Conservation (phyloP, 2,113 vertebrate species). For the Hirundichthys speculiger region DNA sequence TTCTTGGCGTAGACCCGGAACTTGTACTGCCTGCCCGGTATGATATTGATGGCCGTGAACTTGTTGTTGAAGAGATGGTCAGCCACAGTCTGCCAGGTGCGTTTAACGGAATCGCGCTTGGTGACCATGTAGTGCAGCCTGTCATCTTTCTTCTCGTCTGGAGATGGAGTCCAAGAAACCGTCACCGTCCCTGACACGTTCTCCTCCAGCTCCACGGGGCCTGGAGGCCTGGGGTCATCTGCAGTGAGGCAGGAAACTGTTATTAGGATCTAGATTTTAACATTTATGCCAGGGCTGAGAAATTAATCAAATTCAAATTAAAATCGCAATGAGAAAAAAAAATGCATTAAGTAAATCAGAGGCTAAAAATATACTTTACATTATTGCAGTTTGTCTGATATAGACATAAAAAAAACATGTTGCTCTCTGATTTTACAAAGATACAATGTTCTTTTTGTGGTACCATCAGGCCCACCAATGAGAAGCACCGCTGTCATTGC, state of each 20-base stretch:
- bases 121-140: conserved; percentile 86
- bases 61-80: conserved; percentile 89
- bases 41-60: conserved; percentile 85
- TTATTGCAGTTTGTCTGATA: too few relatives aligned
- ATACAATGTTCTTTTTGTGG: too few relatives aligned
- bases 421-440: too few relatives aligned
- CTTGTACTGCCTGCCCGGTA: conserved; percentile 88
- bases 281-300: too few relatives aligned
- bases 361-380: too few relatives aligned
- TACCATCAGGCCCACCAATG: too few relatives aligned
- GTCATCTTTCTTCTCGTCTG: conserved; percentile 84
- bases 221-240: conserved; percentile 88
- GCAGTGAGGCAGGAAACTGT: conserved; percentile 8
- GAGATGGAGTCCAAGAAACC: conserved; percentile 86
- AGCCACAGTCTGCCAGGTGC: conserved; percentile 82
- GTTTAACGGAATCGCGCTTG: conserved; percentile 82
- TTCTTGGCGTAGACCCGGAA: conserved; percentile 92
- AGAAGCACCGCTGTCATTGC: too few relatives aligned
- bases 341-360: too few relatives aligned
- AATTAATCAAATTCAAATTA: too few relatives aligned
- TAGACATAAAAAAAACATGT: too few relatives aligned
- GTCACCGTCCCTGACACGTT: conserved; percentile 89
- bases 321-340: too few relatives aligned
- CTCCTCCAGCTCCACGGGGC: conserved; percentile 84
- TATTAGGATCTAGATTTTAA: background rate